phyloP scores from a whole-genome alignment of 2,113 vertebrate genomes.

The Agapornis roseicollis region DNA sequence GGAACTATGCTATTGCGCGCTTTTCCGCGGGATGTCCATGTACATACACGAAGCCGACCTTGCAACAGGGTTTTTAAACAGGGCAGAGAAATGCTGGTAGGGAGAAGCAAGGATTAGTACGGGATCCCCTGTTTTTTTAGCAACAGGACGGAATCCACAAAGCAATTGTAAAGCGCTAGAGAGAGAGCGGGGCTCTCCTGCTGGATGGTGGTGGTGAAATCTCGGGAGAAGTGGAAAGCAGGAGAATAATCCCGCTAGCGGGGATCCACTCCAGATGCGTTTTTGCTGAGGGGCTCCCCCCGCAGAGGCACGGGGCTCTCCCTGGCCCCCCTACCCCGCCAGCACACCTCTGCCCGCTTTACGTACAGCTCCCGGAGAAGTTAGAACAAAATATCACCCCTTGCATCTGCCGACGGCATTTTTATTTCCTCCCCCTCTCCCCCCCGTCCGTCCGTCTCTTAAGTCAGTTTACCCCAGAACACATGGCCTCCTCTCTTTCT shows the following conservation, averaged over 20 bases:
- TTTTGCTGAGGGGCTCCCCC: background rate
- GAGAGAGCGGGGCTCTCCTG: background rate
- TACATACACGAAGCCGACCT: background rate
- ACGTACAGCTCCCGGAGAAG: background rate
- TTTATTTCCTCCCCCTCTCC: background rate
- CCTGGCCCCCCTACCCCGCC: background rate
- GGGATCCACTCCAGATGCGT: background rate
- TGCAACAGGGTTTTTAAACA: background rate
- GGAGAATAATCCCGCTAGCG: background rate
- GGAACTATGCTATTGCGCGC: background rate
- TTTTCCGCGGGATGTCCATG: background rate
- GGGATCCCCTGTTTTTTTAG: background rate
- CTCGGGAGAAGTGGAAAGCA: background rate
- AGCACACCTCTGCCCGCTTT: background rate
- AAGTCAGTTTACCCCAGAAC: background rate
- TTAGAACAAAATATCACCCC: background rate
- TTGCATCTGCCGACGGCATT: conserved; percentile 2
- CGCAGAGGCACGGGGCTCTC: background rate
- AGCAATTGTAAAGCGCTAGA: background rate
- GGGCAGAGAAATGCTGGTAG: background rate
- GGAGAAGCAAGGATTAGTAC: background rate
- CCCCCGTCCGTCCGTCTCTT: background rate
- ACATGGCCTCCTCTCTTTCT: background rate
- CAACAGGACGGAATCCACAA: background rate
- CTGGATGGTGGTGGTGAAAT: background rate